A percentile compares a stretch with the other conserved stretches of the same genome.
Evolutionary conservation across 2,113 vertebrate species (phyloP).

Genomic region (Chrysochloris asiatica): DNA sequence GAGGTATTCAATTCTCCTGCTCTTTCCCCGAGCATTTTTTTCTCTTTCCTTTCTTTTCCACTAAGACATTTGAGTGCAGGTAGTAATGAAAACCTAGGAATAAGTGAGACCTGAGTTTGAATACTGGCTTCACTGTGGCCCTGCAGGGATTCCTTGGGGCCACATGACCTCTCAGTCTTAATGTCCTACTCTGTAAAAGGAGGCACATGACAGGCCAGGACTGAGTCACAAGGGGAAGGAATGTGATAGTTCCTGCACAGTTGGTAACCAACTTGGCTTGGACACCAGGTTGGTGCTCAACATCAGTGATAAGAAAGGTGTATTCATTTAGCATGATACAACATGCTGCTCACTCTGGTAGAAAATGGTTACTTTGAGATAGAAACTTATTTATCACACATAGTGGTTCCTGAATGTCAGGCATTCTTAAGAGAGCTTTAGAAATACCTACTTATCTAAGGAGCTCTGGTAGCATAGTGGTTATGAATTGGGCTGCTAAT

Average conservation of each 20-base stretch:
- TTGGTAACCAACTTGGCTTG: background rate
- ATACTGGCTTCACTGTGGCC: background rate
- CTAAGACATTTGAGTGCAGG: too few relatives aligned
- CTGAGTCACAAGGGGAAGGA: background rate
- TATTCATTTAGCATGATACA: background rate
- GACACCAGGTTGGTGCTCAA: background rate
- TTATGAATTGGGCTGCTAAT: too few relatives aligned
- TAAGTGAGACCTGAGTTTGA: background rate
- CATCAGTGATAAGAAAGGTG: too few relatives aligned
- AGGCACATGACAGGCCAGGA: background rate
- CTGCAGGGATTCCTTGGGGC: background rate
- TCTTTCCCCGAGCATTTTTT: background rate
- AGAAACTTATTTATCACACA: background rate
- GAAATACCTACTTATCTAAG: too few relatives aligned
- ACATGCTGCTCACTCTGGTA: background rate
- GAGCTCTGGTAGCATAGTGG: too few relatives aligned
- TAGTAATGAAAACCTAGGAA: too few relatives aligned
- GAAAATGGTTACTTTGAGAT: background rate
- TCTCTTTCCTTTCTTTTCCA: background rate
- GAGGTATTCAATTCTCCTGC: background rate
- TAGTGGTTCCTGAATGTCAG: background rate
- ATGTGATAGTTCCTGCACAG: background rate
- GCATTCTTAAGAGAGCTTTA: background rate
- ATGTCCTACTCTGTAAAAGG: background rate
- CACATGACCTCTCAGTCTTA: background rate